Base-by-base conservation (phyloP, 2,888 invertebrate genomes). In the Agrotis puta region DNA sequence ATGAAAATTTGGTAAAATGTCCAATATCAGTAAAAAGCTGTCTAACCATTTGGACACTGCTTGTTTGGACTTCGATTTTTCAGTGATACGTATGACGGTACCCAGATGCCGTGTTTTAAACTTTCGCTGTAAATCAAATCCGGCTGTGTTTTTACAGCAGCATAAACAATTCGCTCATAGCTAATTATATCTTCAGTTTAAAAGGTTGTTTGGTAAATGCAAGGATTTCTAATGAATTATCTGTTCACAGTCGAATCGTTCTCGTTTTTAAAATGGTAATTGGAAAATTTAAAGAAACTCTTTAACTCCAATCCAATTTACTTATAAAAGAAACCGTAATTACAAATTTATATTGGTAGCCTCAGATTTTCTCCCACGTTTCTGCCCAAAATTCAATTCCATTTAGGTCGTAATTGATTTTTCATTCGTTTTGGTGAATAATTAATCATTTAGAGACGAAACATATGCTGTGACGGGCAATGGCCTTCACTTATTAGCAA, bases 401-500 rank as follows among this genome's bases (percentile, higher is more conserved):
- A 66, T 59, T 58, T 47, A 6, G 45, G 13, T 1, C 22, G 5
- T 13, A 58, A 56, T 48, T 22, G 11, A 50, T 39, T 48, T 65
- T 57, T 59, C 11, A 13, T 51, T 48, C 3, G 13, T 58, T 70
- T 43, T 43, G 16, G 27, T 57, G 27, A 14, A n/a, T 66, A 64
- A 67, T 62, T 47, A 64, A 72, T 61, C 14, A 27, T 61, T 76
- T 56, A 22, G 22, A 11, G 18, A 64, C 54, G 54, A 33, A 39
- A 69, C 63, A 48, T 59, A 71, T 58, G 9, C 58, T 39, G 66
- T 54, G 66, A 62, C 62, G 51, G 53, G 69, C 68, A 69, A 62
- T 70, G 62, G 65, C 74, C 70, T 85, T 79, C 45, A 6, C 45
- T 43, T 64, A 66, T 84, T 70, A 66, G 82, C 77, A 79, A 84